A percentile compares a stretch with the other conserved stretches of the same genome.
Evolutionary conservation across 2,113 vertebrate genomes (phyloP).

Genomic region (Psittacus erithacus): DNA sequence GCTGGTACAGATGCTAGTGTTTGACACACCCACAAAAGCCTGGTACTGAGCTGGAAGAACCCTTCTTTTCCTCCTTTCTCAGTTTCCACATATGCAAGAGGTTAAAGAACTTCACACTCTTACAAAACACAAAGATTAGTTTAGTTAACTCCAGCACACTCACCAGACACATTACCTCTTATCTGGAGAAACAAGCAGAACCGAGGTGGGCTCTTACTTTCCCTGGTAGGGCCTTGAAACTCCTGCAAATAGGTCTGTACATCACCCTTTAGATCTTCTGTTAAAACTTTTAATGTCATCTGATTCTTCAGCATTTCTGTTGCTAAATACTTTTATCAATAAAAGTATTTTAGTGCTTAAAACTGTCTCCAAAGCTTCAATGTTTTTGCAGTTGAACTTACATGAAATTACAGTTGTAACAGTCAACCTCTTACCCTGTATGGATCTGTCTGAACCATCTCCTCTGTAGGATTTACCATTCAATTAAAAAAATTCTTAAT

Average conservation of each 20-base stretch:
- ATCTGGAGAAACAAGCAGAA: neutral
- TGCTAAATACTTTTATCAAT: neutral
- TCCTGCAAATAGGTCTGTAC: neutral
- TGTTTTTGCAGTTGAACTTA: neutral
- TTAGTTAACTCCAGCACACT: neutral
- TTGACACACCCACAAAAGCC: neutral
- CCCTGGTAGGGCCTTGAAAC: neutral
- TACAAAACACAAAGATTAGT: neutral
- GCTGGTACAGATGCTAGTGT: neutral
- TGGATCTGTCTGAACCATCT: rapidly evolving
- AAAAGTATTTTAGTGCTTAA: neutral
- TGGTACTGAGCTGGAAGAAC: neutral
- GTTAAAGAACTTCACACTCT: neutral
- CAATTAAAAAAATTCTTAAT: neutral
- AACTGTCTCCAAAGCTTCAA: neutral
- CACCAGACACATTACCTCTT: rapidly evolving
- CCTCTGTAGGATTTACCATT: neutral
- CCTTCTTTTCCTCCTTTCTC: neutral
- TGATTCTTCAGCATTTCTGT: neutral
- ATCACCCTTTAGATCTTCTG: neutral
- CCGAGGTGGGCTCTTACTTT: neutral
- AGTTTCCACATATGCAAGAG: neutral
- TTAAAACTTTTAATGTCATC: neutral
- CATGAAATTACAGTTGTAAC: neutral
- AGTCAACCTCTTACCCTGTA: neutral